Base-by-base conservation (phyloP, 2,888 invertebrate genomes). In the Orthosia gothica region DNA sequence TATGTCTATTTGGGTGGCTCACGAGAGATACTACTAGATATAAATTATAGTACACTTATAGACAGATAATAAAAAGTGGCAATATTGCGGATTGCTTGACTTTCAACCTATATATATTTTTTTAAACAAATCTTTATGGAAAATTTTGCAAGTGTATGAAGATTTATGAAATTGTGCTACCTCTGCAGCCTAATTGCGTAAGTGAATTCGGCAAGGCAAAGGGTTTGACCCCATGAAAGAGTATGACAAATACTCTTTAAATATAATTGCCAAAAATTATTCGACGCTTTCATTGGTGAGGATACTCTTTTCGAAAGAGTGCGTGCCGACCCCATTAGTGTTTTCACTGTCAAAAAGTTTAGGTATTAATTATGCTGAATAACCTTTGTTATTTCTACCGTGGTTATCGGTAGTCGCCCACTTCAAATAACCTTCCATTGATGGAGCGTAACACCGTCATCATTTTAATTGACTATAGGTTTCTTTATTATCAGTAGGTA, bases 1-100 rank as follows among this genome's bases (percentile, higher is more conserved):
- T 61, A 50, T 75, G 55, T 69, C 40, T 61, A 50, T 75, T 76
- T 76, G 54, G 75, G 49, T 15, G 40, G 40, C 49, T 75, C 40
- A 20, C 61, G 47, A 26, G 26, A 69, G 13, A 32, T 61, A 59
- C 12, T 75, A 47, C 7, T 54, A 75, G 23, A 68, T 61, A 59
- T 16, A 59, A 65, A 69, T 62, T 16, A 70, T 47, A 49, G 47
- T 49, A 32, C 11, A 57, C 20, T 67, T 11, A 20, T 54, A 68
- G 47, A 75, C 23, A 54, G 52, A 69, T 69, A 52, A 47, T 47
- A 7, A 47, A n/a, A 52, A 40, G 11, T 58, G 7, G 1, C 18
- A 50, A 32, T 26, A 50, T 32, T 18, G 16, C 13, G 1, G 18
- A 32, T 40, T 52, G 45, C 15, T 23, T 52, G 20, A 32, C 12